These are phyloP conservation scores for Cataglyphis altisquamis DNA, from an alignment of 2,888 invertebrate species.

Conservation along the genomic window DNA sequence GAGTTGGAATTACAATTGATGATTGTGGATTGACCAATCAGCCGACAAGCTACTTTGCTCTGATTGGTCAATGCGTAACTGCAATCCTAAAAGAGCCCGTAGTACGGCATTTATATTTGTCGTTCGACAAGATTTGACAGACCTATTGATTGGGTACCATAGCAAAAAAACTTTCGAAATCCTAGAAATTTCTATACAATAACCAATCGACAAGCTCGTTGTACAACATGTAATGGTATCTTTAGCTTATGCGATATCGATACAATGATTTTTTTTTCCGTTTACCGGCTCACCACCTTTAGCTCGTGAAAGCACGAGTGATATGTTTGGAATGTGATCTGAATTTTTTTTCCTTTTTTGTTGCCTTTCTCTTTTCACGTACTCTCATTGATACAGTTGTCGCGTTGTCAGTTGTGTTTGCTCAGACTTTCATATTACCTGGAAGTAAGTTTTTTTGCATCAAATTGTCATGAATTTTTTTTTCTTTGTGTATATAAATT, in stretches of 20 bases:
- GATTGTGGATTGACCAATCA: too few species aligned
- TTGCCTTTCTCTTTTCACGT: slow-evolving; percentile 61
- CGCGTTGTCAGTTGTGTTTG: slow-evolving; percentile 20
- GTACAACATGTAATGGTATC: neutral
- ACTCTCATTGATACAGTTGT: slow-evolving; percentile 10
- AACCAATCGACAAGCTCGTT: neutral
- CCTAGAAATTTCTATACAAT: neutral
- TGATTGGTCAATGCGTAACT: too few species aligned
- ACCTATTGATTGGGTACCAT: neutral
- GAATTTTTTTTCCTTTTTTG: neutral
- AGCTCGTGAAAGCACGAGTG: neutral
- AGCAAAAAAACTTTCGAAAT: neutral
- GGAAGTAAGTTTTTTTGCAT: slow-evolving; percentile 12
- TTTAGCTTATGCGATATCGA: neutral
- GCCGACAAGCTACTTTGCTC: too few species aligned
- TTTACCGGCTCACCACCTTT: slow-evolving; percentile 1
- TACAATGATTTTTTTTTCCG: slow-evolving; percentile 15
- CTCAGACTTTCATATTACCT: slow-evolving; percentile 19
- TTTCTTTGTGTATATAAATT: neutral
- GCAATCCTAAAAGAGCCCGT: too few species aligned
- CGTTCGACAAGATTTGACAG: neutral
- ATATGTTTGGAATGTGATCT: slow-evolving; percentile 39
- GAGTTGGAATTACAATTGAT: too few species aligned
- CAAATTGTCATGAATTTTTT: neutral
- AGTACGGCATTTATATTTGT: too few species aligned